phyloP scores from a whole-genome alignment of 2,797 vertebrate species.

The Tragelaphus oryx region DNA sequence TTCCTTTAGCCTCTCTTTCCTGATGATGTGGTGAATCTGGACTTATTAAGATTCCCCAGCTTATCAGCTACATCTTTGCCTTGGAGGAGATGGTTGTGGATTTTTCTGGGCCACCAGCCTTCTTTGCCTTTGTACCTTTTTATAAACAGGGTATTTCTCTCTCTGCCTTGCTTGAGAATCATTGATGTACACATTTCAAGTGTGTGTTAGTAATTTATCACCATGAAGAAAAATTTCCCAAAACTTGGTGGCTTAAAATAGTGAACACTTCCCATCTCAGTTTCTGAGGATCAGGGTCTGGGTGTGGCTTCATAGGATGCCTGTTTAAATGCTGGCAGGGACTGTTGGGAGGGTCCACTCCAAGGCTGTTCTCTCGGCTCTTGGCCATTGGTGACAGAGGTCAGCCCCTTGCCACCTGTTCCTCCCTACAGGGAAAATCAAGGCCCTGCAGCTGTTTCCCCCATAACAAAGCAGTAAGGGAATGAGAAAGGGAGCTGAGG shows the following conservation, averaged over 20 bases:
- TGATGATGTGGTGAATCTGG: no score
- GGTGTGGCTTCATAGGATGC: accelerated
- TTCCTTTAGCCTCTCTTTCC: neutral
- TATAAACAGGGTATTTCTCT: neutral
- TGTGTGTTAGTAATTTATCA: neutral
- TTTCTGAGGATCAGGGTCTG: neutral
- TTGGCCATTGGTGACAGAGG: neutral
- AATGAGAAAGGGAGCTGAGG: neutral
- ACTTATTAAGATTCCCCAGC: neutral
- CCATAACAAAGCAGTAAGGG: neutral
- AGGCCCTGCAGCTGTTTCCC: neutral
- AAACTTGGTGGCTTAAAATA: neutral
- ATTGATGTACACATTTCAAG: no score
- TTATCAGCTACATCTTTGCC: neutral
- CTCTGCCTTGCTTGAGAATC: neutral
- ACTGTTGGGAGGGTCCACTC: neutral
- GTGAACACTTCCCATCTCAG: neutral
- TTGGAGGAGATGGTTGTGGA: neutral
- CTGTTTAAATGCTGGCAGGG: neutral
- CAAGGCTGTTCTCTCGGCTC: neutral
- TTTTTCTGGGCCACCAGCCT: neutral
- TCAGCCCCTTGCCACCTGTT: neutral
- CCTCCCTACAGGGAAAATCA: neutral
- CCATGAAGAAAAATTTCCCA: neutral
- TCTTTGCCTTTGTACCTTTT: neutral